phyloP scores from a whole-genome alignment of 2,888 invertebrate genomes.

The Brassicogethes aeneus region DNA sequence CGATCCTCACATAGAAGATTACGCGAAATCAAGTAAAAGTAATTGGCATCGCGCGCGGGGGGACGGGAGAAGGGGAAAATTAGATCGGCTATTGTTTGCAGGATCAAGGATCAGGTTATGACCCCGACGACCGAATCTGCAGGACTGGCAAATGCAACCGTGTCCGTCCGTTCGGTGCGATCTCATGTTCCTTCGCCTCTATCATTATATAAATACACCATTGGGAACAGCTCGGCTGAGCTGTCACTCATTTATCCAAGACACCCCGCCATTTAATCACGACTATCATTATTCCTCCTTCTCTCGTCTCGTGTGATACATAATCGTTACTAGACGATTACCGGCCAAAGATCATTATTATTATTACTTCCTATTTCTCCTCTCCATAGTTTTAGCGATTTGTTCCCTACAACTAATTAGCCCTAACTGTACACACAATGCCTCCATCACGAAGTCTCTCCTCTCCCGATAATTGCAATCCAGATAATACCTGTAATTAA shows the following conservation, averaged over 20 bases:
- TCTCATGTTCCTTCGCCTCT: slow-evolving; percentile 33
- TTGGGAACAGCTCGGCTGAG: slow-evolving; percentile 34
- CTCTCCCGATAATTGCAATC: too few species aligned
- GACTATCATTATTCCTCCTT: slow-evolving; percentile 20
- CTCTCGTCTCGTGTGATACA: slow-evolving; percentile 16
- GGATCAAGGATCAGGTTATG: slow-evolving; percentile 38
- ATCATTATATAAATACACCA: slow-evolving; percentile 43
- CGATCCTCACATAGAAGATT: not conserved
- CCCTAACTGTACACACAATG: too few species aligned
- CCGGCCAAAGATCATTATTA: slow-evolving; percentile 23
- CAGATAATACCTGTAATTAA: too few species aligned
- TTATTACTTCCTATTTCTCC: slow-evolving; percentile 17
- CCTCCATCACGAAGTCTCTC: too few species aligned
- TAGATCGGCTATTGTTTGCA: slow-evolving; percentile 22
- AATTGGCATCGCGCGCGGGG: slow-evolving; percentile 21
- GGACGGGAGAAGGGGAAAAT: slow-evolving; percentile 13
- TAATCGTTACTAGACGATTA: slow-evolving; percentile 29
- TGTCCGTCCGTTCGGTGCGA: slow-evolving; percentile 24
- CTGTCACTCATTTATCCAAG: slow-evolving; percentile 42
- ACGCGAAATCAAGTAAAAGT: slow-evolving; percentile 6
- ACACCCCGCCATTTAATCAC: slow-evolving; percentile 40
- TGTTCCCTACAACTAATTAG: not conserved
- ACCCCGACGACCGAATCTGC: slow-evolving; percentile 28
- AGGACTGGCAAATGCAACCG: slow-evolving; percentile 8
- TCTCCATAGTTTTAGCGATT: not conserved